A percentile compares a stretch with the other conserved stretches of the same genome.
phyloP scores from a whole-genome alignment of 1,140 invertebrate species.

The Anoplophora glabripennis region DNA sequence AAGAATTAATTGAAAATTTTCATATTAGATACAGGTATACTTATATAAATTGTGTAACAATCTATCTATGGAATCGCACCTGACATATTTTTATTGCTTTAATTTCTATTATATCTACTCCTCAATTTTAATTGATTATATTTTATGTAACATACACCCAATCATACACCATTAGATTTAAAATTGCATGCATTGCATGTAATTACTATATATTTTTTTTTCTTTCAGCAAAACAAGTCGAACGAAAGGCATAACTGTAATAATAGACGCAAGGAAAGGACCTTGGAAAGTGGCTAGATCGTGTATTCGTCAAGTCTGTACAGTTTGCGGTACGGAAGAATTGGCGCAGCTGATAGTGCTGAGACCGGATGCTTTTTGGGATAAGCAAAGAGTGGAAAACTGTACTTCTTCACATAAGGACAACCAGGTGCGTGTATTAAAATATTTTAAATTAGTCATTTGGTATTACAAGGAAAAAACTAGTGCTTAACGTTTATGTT shows the following conservation, averaged over 20 bases:
- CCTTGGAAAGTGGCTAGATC: conserved; percentile 61
- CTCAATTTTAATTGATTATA: too few relatives aligned
- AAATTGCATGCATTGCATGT: too few relatives aligned
- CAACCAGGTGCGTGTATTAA: conserved; percentile 55
- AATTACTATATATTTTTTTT: background rate
- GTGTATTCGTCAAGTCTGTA: conserved; percentile 58
- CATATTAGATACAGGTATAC: too few relatives aligned
- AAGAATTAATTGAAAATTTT: too few relatives aligned
- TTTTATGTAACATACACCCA: too few relatives aligned
- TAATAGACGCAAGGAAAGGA: conserved; percentile 64
- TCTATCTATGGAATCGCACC: too few relatives aligned
- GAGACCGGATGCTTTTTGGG: conserved; percentile 70
- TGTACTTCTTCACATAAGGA: conserved; percentile 64
- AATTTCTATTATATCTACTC: too few relatives aligned
- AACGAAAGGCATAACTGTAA: conserved; percentile 55
- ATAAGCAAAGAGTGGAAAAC: conserved; percentile 68
- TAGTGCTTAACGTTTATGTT: too few relatives aligned
- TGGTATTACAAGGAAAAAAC: background rate
- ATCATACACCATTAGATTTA: too few relatives aligned
- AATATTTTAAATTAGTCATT: background rate
- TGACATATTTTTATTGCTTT: too few relatives aligned
- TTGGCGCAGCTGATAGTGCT: conserved; percentile 60
- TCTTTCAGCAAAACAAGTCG: conserved; percentile 20
- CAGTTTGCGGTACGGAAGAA: conserved; percentile 53
- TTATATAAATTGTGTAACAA: too few relatives aligned